Conservation (phyloP, 2,113 vertebrate species). For the Grallaria varia region DNA sequence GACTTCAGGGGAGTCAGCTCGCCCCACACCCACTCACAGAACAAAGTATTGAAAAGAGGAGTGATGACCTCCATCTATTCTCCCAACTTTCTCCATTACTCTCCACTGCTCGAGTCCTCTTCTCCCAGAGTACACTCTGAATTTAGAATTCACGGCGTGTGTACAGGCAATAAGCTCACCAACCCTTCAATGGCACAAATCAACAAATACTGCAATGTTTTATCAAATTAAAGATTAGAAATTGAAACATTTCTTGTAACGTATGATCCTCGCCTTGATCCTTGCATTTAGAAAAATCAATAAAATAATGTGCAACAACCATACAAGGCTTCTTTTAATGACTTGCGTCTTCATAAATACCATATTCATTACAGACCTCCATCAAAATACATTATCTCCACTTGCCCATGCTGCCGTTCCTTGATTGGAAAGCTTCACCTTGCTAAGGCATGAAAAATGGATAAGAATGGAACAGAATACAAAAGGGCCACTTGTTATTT, state of each 20-base stretch:
- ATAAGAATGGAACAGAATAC: conserved; percentile 11
- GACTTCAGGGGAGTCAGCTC: not conserved
- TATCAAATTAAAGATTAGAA: conserved; percentile 57
- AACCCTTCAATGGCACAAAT: not conserved
- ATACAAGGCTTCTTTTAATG: conserved; percentile 55
- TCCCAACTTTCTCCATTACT: not conserved
- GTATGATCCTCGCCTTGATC: conserved; percentile 38
- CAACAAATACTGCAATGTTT: not conserved
- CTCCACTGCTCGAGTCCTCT: not conserved
- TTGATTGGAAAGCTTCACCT: conserved; percentile 68
- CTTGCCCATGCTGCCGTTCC: conserved; percentile 31
- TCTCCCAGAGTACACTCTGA: not conserved
- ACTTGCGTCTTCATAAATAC: conserved; percentile 69
- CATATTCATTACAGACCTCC: conserved; percentile 63
- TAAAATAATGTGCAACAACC: conserved; percentile 58
- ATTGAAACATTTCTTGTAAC: conserved; percentile 27
- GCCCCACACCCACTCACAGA: fast-evolving
- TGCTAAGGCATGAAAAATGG: conserved; percentile 62
- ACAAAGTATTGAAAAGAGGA: not conserved
- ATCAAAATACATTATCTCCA: conserved; percentile 58
- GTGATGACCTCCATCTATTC: not conserved
- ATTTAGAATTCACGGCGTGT: not conserved
- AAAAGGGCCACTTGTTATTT: conserved; percentile 29
- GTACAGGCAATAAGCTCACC: not conserved
- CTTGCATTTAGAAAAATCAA: conserved; percentile 48